A percentile compares a stretch with the other conserved stretches of the same genome.
phyloP scores from a whole-genome alignment of 2,113 vertebrate genomes.

The Dryoscopus gambensis region DNA sequence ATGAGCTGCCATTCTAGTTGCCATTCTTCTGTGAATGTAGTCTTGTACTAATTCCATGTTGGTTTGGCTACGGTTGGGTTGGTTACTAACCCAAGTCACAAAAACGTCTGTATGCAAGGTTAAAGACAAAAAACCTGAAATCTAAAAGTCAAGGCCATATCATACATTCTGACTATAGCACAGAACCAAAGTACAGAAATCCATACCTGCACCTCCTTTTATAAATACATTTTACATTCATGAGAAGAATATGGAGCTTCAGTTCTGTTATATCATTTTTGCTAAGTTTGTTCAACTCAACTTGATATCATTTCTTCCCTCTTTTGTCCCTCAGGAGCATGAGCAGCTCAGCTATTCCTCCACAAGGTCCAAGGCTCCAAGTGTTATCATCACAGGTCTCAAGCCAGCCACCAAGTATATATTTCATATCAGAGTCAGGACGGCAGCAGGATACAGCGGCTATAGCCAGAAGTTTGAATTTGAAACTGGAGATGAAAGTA shows the following conservation, averaged over 20 bases:
- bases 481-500: constrained; percentile 95
- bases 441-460: constrained; percentile 87
- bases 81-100: constrained; percentile 24
- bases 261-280: constrained; percentile 18
- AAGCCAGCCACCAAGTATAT: constrained; percentile 90
- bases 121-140: not conserved
- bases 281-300: constrained; percentile 18
- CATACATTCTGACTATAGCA: constrained; percentile 17
- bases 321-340: constrained; percentile 82
- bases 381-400: constrained; percentile 91
- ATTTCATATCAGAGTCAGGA: constrained; percentile 90
- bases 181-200: not conserved
- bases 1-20: constrained; percentile 45
- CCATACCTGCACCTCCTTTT: constrained; percentile 21
- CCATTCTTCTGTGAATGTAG: constrained; percentile 48
- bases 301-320: constrained; percentile 62
- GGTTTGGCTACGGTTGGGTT: not conserved
- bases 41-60: constrained; percentile 33
- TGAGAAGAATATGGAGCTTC: constrained; percentile 27
- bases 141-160: constrained; percentile 17
- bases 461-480: constrained; percentile 93
- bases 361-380: constrained; percentile 90
- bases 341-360: constrained; percentile 95
- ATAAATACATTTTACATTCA: constrained; percentile 31
- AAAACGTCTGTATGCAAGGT: not conserved